Evolutionary conservation across 2,888 invertebrate genomes (phyloP), one percentile per base, ranked within the genome.

Genomic region (Neoscelio sp.): DNA sequence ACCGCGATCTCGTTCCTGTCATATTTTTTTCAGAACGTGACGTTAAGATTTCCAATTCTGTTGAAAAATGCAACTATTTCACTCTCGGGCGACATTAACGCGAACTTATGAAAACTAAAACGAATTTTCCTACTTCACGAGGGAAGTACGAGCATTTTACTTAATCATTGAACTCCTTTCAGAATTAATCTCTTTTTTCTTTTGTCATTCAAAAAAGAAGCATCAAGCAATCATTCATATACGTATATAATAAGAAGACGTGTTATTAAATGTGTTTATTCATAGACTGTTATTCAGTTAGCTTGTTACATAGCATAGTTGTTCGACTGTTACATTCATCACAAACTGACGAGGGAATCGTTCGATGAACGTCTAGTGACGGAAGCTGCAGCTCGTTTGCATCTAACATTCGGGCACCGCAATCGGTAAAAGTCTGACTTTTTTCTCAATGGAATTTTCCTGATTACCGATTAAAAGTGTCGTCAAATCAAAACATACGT

Each of bases 201-300:
- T 2, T n/a, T 4, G 23, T 23, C 20, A 23, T 60, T 33, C n/a
- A 44, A 40, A 23, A 15, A 56, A 48, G 8, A n/a, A 6, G 8
- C 15, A n/a, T 65, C 40, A 30, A 28, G 15, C 7, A 23, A 50
- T 65, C 33, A 48, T 50, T 40, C 48, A 38, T 40, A 18, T 10
- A 7, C 28, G 28, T 18, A 28, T 28, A 48, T 18, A 50, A 48
- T 56, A 42, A 52, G 58, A 44, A 65, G 18, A 65, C 67, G 67
- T 42, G 68, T 42, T 68, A 44, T 56, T 60, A 71, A 68, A 67
- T 48, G 44, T 62, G 62, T 67, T 78, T 73, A n/a, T 42, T 62
- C 62, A 44, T 64, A 74, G 58, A 68, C 50, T 64, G 74, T 78
- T 78, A 35, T 40, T 74, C 18, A 74, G 52, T 74, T 74, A 78